These are phyloP conservation scores for Tuberolachnus salignus DNA, from an alignment of 2,888 invertebrate species.

Conservation along the genomic window DNA sequence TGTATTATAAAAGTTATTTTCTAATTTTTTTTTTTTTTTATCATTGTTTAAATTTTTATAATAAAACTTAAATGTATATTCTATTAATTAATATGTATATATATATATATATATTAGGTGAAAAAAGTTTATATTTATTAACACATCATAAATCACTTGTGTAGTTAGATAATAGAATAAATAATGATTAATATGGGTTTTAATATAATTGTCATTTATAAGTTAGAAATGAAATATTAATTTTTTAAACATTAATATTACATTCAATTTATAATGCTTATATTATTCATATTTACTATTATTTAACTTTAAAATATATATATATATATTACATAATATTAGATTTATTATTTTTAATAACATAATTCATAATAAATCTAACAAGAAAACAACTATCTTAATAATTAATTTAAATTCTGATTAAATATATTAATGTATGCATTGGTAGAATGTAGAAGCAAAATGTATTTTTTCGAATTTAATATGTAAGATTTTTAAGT, in stretches of 20 bases:
- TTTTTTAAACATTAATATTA: not conserved
- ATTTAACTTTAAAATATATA: not conserved
- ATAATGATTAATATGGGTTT: not conserved
- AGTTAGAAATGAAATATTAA: not conserved
- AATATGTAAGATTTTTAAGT: not conserved
- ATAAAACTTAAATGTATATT: not conserved
- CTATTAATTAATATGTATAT: not conserved
- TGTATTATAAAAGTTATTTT: constrained; percentile 25
- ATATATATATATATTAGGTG: too few relatives aligned
- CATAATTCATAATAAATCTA: not conserved
- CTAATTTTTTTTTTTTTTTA: constrained; percentile 17
- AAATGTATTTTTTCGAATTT: constrained; percentile 1
- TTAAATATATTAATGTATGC: constrained; percentile 3
- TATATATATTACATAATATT: not conserved
- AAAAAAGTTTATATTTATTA: constrained; percentile 27
- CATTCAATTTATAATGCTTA: not conserved
- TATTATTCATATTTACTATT: constrained; percentile 1
- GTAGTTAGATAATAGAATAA: not conserved
- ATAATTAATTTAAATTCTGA: not conserved
- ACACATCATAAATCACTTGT: constrained; percentile 5
- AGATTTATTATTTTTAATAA: too few relatives aligned
- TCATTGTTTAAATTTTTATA: constrained; percentile 28
- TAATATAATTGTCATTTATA: not conserved
- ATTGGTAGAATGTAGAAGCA: not conserved
- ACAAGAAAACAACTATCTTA: too few relatives aligned